These are phyloP conservation scores for Pogonomyrmex californicus DNA, from an alignment of 1,140 invertebrate species.

Conservation along the genomic window DNA sequence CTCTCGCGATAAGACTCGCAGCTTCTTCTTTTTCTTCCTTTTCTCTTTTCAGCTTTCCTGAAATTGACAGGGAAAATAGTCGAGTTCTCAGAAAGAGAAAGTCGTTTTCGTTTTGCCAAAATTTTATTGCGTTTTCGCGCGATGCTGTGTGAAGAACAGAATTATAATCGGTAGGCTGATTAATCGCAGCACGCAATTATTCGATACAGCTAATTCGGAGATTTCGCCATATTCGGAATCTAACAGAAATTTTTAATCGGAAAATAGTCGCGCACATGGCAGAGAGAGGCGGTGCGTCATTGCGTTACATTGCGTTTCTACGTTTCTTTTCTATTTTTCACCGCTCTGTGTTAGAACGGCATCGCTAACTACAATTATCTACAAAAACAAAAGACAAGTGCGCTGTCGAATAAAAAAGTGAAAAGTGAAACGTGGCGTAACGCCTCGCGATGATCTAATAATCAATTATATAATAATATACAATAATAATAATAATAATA, in stretches of 20 bases:
- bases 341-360: not conserved
- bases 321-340: constrained; percentile 18
- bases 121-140: constrained; percentile 35
- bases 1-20: not conserved
- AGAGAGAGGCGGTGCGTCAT: not conserved
- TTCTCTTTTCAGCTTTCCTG: not conserved
- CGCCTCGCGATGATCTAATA: constrained; percentile 5
- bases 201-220: constrained; percentile 2
- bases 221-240: not conserved
- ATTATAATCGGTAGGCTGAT: not conserved
- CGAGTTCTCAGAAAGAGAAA: not conserved
- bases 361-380: constrained; percentile 4
- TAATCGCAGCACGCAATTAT: not conserved
- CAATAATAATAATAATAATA: constrained; percentile 24
- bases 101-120: not conserved
- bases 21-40: not conserved
- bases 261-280: not conserved
- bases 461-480: constrained; percentile 40
- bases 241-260: constrained; percentile 6
- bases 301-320: not conserved
- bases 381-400: constrained; percentile 6
- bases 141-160: not conserved
- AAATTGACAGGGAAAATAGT: constrained; percentile 12
- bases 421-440: not conserved
- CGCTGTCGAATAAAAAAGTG: constrained; percentile 38